Percentiles rank a stretch among this genome's conserved stretches.
Evolutionary conservation across 2,888 invertebrate species (phyloP).

Genomic region (Nycteola revayana): DNA sequence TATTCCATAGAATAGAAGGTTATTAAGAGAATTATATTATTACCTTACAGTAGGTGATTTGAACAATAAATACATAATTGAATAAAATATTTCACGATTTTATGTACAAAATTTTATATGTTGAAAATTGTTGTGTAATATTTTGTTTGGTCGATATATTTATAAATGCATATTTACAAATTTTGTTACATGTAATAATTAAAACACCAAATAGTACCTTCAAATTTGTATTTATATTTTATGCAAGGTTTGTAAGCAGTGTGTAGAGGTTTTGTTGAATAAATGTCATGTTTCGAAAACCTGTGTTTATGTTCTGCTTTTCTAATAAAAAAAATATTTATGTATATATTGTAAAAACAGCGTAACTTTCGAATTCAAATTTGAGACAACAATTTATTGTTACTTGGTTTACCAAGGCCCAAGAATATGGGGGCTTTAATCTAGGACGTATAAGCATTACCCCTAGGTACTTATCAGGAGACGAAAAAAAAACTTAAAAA

Average conservation of each 20-base stretch:
- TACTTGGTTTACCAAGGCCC: neutral
- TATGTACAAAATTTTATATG: constrained; percentile 42
- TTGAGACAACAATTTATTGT: too few species aligned
- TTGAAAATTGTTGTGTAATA: constrained; percentile 37
- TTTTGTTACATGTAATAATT: constrained; percentile 65
- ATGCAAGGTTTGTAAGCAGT: constrained; percentile 63
- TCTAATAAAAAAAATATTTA: too few species aligned
- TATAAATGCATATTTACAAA: constrained; percentile 51
- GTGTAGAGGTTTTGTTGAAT: constrained; percentile 79
- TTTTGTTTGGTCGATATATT: constrained; percentile 45
- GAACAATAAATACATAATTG: constrained; percentile 52
- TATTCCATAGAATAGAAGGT: constrained; percentile 53
- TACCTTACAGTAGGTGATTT: constrained; percentile 54
- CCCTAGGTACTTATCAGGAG: too few species aligned
- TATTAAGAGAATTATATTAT: constrained; percentile 44
- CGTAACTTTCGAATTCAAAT: too few species aligned
- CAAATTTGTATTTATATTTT: constrained; percentile 62
- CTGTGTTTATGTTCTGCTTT: too few species aligned
- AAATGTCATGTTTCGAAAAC: constrained; percentile 74
- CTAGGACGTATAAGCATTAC: too few species aligned
- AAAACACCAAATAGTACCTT: constrained; percentile 77
- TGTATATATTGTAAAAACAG: too few species aligned
- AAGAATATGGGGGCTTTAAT: too few species aligned
- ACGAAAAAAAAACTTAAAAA: too few species aligned
- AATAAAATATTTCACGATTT: constrained; percentile 47